phyloP scores from a whole-genome alignment of 2,888 invertebrate genomes.

The Sicus ferrugineus region DNA sequence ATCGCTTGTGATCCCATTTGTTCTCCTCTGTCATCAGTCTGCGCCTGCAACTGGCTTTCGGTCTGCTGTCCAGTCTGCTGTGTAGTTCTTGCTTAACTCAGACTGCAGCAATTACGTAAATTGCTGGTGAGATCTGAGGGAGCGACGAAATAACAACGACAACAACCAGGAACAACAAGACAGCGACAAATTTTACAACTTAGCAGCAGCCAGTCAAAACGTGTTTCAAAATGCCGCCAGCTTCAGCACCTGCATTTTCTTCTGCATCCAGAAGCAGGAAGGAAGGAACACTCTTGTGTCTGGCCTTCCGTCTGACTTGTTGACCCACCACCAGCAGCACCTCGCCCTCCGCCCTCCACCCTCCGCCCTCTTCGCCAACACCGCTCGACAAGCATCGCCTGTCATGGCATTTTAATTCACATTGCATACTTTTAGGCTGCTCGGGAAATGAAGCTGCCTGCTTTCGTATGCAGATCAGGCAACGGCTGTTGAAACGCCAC shows the following conservation, averaged over 20 bases:
- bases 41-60: background rate
- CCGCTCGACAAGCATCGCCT: slow-evolving; percentile 55
- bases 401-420: slow-evolving; percentile 53
- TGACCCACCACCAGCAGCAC: too few relatives aligned
- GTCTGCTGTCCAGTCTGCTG: background rate
- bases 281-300: background rate
- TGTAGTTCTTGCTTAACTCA: background rate
- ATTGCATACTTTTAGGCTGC: slow-evolving; percentile 50
- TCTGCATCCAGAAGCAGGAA: too few relatives aligned
- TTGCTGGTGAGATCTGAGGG: slow-evolving; percentile 16
- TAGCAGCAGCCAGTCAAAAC: slow-evolving; percentile 6
- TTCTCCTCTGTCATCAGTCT: background rate
- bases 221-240: slow-evolving; percentile 4
- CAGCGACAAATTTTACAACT: slow-evolving; percentile 4
- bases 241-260: background rate
- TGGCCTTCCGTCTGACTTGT: background rate
- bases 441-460: background rate
- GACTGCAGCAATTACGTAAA: slow-evolving; percentile 32
- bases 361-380: too few relatives aligned
- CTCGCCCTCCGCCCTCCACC: too few relatives aligned
- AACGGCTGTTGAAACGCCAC: background rate
- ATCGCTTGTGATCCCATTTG: background rate
- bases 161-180: background rate
- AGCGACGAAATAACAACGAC: background rate
- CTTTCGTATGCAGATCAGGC: slow-evolving; percentile 26